Percentiles rank a stretch among this genome's conserved stretches.
Conservation (phyloP, 2,888 invertebrate species). For the Drosophila testacea region DNA sequence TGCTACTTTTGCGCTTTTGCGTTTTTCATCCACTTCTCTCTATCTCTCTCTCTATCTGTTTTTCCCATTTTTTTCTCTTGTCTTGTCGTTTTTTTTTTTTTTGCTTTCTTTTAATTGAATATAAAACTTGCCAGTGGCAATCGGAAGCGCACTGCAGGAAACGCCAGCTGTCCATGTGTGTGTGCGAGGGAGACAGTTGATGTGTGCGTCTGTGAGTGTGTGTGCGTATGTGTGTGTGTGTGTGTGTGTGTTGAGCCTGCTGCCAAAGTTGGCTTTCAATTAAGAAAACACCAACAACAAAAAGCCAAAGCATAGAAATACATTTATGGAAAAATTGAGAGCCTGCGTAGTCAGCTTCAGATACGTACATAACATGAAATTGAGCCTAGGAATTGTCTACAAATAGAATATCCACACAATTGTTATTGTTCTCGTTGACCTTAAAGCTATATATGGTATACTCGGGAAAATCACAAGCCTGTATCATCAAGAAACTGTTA, state of each 20-base stretch:
- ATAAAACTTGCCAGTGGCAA: slow-evolving; percentile 77
- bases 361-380: slow-evolving; percentile 26
- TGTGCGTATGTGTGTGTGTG: slow-evolving; percentile 20
- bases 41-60: slow-evolving; percentile 22
- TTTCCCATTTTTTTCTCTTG: slow-evolving; percentile 30
- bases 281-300: slow-evolving; percentile 66
- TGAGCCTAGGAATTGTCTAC: slow-evolving; percentile 14
- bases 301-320: slow-evolving; percentile 38
- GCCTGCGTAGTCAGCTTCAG: neutral
- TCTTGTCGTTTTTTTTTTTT: slow-evolving; percentile 23
- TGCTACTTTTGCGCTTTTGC: slow-evolving; percentile 33
- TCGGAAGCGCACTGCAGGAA: slow-evolving; percentile 77
- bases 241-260: slow-evolving; percentile 26
- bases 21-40: slow-evolving; percentile 30
- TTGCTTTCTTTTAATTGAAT: slow-evolving; percentile 73
- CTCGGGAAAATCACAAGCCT: neutral
- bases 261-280: slow-evolving; percentile 75
- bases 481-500: slow-evolving; percentile 10
- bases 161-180: slow-evolving; percentile 67
- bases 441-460: slow-evolving; percentile 25
- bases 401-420: slow-evolving; percentile 13
- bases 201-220: slow-evolving; percentile 26
- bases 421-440: slow-evolving; percentile 16
- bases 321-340: slow-evolving; percentile 58
- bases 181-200: slow-evolving; percentile 14